Evolutionary conservation across 2,888 invertebrate genomes (phyloP).

Genomic region (Hydraecia micacea): DNA sequence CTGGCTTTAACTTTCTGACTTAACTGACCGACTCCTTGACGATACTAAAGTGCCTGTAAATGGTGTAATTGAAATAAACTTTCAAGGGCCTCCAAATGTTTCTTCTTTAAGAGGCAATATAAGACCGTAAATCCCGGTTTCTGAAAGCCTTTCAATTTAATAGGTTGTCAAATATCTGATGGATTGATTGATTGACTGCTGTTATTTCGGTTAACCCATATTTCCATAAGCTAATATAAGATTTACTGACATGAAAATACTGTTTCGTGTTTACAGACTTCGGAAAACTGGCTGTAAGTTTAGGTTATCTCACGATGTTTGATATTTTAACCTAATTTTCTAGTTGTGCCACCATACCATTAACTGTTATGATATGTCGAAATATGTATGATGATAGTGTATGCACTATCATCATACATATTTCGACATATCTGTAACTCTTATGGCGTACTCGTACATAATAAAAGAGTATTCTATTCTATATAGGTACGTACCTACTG

Average conservation of each 20-base stretch:
- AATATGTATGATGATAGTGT: too few relatives aligned
- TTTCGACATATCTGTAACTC: not conserved
- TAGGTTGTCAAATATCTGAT: not conserved
- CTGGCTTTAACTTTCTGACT: not conserved
- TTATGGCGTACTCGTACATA: not conserved
- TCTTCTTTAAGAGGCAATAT: not conserved
- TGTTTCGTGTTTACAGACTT: not conserved
- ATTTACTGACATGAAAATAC: not conserved
- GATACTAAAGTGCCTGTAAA: not conserved
- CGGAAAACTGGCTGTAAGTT: not conserved
- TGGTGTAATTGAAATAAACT: not conserved
- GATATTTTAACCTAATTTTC: not conserved
- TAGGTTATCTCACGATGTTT: not conserved
- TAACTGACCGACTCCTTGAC: not conserved
- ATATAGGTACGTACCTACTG: not conserved
- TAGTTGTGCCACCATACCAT: not conserved
- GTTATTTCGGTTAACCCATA: not conserved
- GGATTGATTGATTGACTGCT: not conserved
- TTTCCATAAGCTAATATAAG: not conserved
- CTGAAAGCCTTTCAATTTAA: not conserved
- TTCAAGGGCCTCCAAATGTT: not conserved
- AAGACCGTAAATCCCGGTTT: not conserved
- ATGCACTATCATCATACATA: too few relatives aligned
- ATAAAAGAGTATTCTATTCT: not conserved
- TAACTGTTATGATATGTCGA: not conserved